Percentiles rank a stretch among this genome's conserved stretches.
Evolutionary conservation across 1,140 invertebrate species (phyloP).

Genomic region (Drosophila sturtevanti): DNA sequence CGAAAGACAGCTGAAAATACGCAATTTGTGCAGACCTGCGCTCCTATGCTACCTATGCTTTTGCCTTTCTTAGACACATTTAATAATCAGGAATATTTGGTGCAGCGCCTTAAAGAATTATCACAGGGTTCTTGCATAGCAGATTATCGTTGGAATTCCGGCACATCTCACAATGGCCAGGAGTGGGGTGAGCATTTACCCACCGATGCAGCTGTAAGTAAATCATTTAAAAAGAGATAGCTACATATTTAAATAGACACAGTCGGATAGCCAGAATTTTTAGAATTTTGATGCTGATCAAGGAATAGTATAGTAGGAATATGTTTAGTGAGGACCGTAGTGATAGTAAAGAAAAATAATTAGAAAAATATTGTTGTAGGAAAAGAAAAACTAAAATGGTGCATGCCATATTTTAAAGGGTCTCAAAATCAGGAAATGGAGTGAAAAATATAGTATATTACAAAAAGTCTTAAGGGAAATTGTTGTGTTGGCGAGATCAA

Average conservation of each 20-base stretch:
- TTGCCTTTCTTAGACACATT: slow-evolving; percentile 91
- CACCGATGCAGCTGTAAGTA: slow-evolving; percentile 89
- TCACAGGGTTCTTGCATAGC: slow-evolving; percentile 91
- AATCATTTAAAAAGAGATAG: not conserved
- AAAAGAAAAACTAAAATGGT: no score
- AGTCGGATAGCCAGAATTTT: no score
- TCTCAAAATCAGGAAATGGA: no score
- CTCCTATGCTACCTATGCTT: slow-evolving; percentile 88
- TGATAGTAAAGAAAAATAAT: no score
- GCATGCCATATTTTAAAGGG: no score
- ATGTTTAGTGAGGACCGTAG: no score
- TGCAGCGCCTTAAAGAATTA: slow-evolving; percentile 89
- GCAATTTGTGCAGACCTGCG: slow-evolving; percentile 85
- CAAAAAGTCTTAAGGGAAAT: no score
- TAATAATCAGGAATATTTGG: slow-evolving; percentile 92
- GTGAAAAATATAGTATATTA: no score
- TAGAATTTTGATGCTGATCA: no score
- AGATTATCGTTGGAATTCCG: slow-evolving; percentile 91
- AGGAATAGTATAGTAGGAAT: no score
- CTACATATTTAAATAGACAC: not conserved
- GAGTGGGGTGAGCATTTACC: slow-evolving; percentile 91
- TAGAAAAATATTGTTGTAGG: no score
- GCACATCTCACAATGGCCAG: slow-evolving; percentile 88
- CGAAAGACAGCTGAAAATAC: slow-evolving; percentile 87
- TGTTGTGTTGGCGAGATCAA: no score